Base-by-base conservation (phyloP, 2,888 invertebrate genomes). In the Galeopsomyia nigrocyanea region DNA sequence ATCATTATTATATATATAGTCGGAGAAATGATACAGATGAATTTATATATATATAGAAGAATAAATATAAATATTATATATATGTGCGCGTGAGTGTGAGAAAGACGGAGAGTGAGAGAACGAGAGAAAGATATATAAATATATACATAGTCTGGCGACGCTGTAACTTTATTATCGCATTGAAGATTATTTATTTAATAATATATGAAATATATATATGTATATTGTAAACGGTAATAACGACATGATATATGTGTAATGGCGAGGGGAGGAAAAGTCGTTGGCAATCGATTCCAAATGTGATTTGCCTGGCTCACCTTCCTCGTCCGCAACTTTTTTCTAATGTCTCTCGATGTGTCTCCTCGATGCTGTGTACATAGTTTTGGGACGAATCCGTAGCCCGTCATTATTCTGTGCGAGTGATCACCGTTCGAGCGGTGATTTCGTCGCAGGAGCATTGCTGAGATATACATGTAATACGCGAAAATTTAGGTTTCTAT, bases 101-200 rank as follows among this genome's bases (percentile, higher is more conserved):
- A 49, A 17, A 56, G 22, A 46, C 49, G 9, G 53, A 79, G 68
- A 74, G 53, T 14, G 62, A 3, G n/a, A 61, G n/a, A 61, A 47
- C 31, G 17, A 39, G 51, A 67, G 26, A 39, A 51, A 61, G 56
- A 57, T 75, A 77, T 80, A 82, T 80, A 81, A 79, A 82, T 81
- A 81, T 78, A 80, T 81, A 81, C 78, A 82, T 82, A 81, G 79
- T 75, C 71, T 61, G 75, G 74, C 63, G 69, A 51, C 77, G 79
- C 80, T 78, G 79, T 77, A 77, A 82, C 82, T 84, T 85, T 86
- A 85, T 85, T 84, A 85, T 84, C 79, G 80, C 82, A 84, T 85
- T 84, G 80, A 83, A 84, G 84, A 85, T 85, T 85, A 85, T 85
- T 85, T 86, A 85, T 86, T 85, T 84, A 84, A 84, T 82, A 81